Evolutionary conservation across 35 echinoderm and acorn worm species (phyloP).

Genomic region (Heliocidaris erythrogramma): DNA sequence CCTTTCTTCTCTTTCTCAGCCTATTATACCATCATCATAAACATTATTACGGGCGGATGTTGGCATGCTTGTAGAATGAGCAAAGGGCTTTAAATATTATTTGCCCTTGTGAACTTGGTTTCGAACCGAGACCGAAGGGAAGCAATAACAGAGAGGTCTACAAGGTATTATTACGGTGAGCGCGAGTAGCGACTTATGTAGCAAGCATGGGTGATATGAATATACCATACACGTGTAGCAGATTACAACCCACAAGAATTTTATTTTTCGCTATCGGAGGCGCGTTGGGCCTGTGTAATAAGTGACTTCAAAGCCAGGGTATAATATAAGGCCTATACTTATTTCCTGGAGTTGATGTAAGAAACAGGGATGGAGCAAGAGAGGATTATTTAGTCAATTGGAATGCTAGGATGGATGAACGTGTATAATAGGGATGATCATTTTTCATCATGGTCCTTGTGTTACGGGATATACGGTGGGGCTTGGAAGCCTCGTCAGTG

Average conservation of each 20-base stretch:
- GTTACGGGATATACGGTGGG: neutral
- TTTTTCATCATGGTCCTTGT: slow-evolving; percentile 1
- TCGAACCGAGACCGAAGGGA: neutral
- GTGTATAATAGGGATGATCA: slow-evolving; percentile 10
- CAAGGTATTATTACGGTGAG: neutral
- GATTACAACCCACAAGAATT: neutral
- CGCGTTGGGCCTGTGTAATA: neutral
- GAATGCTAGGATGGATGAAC: neutral
- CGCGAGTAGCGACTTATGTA: slow-evolving; percentile 6
- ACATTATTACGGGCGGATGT: neutral
- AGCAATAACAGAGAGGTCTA: neutral
- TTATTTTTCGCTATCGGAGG: neutral
- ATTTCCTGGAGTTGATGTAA: neutral
- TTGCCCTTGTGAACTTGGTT: slow-evolving; percentile 9
- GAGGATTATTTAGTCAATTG: neutral
- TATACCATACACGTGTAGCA: neutral
- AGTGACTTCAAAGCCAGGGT: neutral
- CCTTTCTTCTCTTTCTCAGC: no score
- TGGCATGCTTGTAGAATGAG: neutral
- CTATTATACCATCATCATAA: no score
- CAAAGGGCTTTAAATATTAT: neutral
- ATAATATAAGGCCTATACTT: neutral
- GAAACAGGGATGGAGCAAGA: neutral
- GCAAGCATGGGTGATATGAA: neutral
- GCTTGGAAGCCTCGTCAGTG: neutral